phyloP scores from a whole-genome alignment of 2,888 invertebrate genomes.

The Plebejus argus region DNA sequence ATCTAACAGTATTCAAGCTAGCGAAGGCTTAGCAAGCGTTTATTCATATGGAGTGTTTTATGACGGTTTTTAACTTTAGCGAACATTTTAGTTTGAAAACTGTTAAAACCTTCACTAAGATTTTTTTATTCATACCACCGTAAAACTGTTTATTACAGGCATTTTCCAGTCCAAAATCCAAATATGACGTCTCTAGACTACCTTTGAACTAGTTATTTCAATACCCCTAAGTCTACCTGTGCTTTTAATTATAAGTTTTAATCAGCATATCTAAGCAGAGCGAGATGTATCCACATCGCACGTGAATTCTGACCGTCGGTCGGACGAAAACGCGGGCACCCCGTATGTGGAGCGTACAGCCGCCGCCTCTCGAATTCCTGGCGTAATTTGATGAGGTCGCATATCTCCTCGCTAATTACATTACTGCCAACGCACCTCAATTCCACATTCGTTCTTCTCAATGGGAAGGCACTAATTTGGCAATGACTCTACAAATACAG shows the following conservation, averaged over 20 bases:
- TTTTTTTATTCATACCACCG: too few species aligned
- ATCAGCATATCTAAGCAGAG: background rate
- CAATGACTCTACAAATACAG: too few species aligned
- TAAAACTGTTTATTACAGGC: too few species aligned
- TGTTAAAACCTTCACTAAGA: too few species aligned
- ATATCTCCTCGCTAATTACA: background rate
- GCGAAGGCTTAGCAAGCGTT: too few species aligned
- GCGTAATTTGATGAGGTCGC: constrained; percentile 2
- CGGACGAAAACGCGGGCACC: background rate
- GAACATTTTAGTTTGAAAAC: too few species aligned
- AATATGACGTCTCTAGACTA: too few species aligned
- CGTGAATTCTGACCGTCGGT: background rate
- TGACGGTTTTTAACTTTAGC: too few species aligned
- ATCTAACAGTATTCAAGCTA: too few species aligned
- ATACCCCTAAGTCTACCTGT: background rate
- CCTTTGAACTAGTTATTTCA: background rate
- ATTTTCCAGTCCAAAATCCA: too few species aligned
- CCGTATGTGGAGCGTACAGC: background rate
- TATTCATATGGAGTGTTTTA: too few species aligned
- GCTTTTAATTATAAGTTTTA: background rate
- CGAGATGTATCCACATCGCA: background rate
- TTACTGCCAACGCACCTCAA: background rate
- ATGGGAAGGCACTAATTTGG: background rate
- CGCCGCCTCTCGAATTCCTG: background rate
- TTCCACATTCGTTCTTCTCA: background rate